A percentile compares a stretch with the other conserved stretches of the same genome.
These are phyloP conservation scores for Stegana nigrithorax DNA, from an alignment of 2,888 invertebrate genomes.

Conservation along the genomic window DNA sequence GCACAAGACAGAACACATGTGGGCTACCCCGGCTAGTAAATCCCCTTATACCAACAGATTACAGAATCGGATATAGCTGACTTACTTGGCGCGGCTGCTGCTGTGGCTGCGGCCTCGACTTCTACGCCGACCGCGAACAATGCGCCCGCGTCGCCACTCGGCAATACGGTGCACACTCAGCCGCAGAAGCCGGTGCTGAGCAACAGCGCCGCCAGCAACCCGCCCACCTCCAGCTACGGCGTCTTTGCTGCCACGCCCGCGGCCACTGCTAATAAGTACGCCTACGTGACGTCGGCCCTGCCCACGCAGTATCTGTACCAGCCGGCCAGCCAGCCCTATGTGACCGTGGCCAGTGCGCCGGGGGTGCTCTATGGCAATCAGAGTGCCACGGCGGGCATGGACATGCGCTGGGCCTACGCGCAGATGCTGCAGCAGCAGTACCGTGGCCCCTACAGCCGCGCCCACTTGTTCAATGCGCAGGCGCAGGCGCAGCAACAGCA, in stretches of 20 bases:
- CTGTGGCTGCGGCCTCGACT: too few species aligned
- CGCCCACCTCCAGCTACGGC: too few species aligned
- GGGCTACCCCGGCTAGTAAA: too few species aligned
- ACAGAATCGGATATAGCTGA: too few species aligned
- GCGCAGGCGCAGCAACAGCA: neutral
- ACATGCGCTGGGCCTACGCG: constrained; percentile 5
- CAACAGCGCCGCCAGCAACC: neutral
- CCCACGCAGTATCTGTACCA: neutral
- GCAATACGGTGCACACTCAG: too few species aligned
- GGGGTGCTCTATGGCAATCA: neutral
- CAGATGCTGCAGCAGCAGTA: constrained; percentile 5
- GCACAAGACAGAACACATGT: too few species aligned
- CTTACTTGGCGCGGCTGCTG: too few species aligned
- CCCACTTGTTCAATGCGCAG: neutral
- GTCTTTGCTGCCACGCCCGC: neutral
- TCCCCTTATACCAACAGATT: too few species aligned
- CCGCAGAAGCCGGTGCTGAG: neutral
- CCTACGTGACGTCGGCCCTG: neutral
- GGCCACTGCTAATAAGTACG: neutral
- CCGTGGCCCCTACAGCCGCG: constrained; percentile 2
- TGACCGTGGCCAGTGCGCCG: neutral
- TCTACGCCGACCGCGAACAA: neutral
- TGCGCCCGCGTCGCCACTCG: neutral
- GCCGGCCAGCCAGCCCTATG: neutral
- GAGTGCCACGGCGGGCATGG: neutral